These are phyloP conservation scores for Pygocentrus nattereri DNA, from an alignment of 2,797 vertebrate species.

Conservation along the genomic window DNA sequence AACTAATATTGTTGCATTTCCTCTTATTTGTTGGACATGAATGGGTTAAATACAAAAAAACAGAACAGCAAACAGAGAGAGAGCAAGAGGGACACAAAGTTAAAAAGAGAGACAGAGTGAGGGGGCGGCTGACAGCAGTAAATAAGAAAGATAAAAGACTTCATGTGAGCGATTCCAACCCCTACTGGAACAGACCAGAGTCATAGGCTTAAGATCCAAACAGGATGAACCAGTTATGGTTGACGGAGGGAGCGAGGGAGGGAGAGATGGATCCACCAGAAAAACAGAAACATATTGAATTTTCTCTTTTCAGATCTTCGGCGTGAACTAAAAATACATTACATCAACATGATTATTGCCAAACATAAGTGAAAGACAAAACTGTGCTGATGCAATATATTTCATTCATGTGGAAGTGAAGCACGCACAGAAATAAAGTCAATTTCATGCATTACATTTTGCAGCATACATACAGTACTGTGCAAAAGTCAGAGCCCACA, in stretches of 20 bases:
- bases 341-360: background rate
- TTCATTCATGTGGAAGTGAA: background rate
- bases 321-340: background rate
- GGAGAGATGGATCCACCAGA: background rate
- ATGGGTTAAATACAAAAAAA: background rate
- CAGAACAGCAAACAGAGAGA: background rate
- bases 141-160: conserved; percentile 3
- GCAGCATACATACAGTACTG: no score
- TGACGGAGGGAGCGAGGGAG: no score
- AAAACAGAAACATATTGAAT: background rate
- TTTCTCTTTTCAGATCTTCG: background rate
- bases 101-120: no score
- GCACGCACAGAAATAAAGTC: background rate
- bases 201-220: conserved; percentile 8
- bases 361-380: background rate
- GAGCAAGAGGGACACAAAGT: background rate
- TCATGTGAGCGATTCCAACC: background rate
- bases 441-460: background rate
- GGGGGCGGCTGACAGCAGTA: background rate
- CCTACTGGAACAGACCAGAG: background rate
- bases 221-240: conserved; percentile 40
- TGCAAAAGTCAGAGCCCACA: no score
- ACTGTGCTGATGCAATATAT: background rate
- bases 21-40: background rate
- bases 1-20: background rate